Evolutionary conservation across 2,797 vertebrate genomes (phyloP), one percentile per base, ranked within the genome.

Genomic region (Australoheros facetus): DNA sequence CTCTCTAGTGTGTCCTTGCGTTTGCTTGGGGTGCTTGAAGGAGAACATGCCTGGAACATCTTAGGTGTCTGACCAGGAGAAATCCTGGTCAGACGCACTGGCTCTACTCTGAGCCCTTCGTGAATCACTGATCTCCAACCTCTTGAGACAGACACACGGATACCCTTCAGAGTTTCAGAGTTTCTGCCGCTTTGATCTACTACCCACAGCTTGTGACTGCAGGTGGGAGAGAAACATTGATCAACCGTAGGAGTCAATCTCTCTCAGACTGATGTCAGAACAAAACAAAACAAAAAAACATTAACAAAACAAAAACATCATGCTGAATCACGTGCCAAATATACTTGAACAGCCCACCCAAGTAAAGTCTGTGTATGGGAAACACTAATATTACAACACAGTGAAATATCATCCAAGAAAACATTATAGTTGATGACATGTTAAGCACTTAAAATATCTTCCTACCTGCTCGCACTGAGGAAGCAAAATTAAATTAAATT

Each of bases 301-400:
- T 21, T 0, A 3, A 57, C 7, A 30, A 12, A 54, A 21, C 14
- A 11, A 11, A 4, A 0, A 10, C 21, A 42, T 45, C 10, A 26
- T 42, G 60, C 23, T 28, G 26, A 66, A 19, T 48, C 14, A 4
- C 8, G 28, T 45, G 23, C 9, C 62, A 66, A 66, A 66, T 32
- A 32, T 32, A 32, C 32, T 32, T 32, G 7, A 32, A 32, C 32
- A 32, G 32, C 7, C 32, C 7, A 32, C 32, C 32, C 32, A 32
- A 32, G 32, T 32, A 32, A 32, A 32, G 7, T 45, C 13, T 14
- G 16, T 42, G 39, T 37, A 11, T 14, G 42, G 4, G 42, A 45
- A 45, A 45, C 5, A 16, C 42, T 45, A 45, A 45, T 45, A 45
- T 45, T 45, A 16, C 42, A 16, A 45, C 5, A 14, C 42, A 45